phyloP scores from a whole-genome alignment of 2,113 vertebrate genomes.

The Perca fluviatilis region DNA sequence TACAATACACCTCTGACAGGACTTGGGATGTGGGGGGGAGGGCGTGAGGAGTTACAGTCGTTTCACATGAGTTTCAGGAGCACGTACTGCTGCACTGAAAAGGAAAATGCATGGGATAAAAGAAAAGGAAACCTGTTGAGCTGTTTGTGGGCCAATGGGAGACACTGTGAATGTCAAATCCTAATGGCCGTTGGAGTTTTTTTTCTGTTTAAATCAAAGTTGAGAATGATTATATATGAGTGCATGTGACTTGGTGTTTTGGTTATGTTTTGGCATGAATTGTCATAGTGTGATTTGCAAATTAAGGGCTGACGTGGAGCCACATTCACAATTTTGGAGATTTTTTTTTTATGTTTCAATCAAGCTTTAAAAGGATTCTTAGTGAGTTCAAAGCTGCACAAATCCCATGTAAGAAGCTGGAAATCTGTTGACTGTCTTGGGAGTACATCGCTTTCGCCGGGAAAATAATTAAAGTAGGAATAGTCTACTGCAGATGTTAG shows the following conservation, averaged over 20 bases:
- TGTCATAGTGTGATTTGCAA: background rate
- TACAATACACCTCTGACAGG: constrained; percentile 90
- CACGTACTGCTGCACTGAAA: constrained; percentile 9
- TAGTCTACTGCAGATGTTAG: constrained; percentile 54
- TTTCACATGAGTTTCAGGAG: constrained; percentile 92
- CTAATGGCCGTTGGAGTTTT: background rate
- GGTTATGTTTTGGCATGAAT: background rate
- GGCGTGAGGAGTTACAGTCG: constrained; percentile 90
- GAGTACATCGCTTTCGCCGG: constrained; percentile 20
- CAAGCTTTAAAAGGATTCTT: constrained; percentile 9
- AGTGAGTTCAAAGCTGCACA: constrained; percentile 27
- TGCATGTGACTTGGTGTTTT: background rate
- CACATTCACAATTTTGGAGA: background rate
- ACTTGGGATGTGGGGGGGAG: constrained; percentile 71
- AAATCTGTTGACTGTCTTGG: constrained; percentile 22
- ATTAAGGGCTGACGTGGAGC: background rate
- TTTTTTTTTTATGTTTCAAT: background rate
- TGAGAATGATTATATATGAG: background rate
- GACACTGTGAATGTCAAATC: constrained; percentile 21
- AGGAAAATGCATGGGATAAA: constrained; percentile 1
- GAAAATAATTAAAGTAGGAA: constrained; percentile 48
- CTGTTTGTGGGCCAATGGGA: constrained; percentile 28
- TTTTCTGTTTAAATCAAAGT: constrained; percentile 23
- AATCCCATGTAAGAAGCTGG: constrained; percentile 34
- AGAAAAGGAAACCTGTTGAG: constrained; percentile 15